A percentile compares a stretch with the other conserved stretches of the same genome.
Conservation (phyloP, 2,888 invertebrate species). For the Lasiommata megera region DNA sequence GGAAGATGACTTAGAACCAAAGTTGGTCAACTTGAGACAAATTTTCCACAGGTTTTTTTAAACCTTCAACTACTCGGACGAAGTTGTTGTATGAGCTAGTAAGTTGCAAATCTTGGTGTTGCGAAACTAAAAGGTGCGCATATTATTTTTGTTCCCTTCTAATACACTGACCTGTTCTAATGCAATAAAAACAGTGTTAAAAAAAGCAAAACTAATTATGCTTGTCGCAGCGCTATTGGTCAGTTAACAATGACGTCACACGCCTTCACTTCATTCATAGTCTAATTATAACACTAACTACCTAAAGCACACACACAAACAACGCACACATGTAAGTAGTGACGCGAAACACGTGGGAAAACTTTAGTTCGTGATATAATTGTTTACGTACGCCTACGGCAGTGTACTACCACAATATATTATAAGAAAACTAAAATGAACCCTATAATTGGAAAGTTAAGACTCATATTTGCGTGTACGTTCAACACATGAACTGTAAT, state of each 20-base stretch:
- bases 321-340: conserved; percentile 24
- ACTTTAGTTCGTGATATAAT: conserved; percentile 41
- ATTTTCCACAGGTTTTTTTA: no score
- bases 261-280: conserved; percentile 47
- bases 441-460: not conserved
- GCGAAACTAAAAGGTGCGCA: no score
- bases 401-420: conserved; percentile 14
- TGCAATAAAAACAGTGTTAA: not conserved
- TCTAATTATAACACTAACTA: conserved; percentile 43
- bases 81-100: no score
- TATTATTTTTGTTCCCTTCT: not conserved
- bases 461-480: not conserved
- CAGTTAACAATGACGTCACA: conserved; percentile 37
- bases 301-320: conserved; percentile 22
- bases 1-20: no score
- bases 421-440: conserved; percentile 6
- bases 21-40: no score
- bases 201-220: conserved; percentile 17
- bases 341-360: conserved; percentile 44
- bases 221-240: conserved; percentile 28
- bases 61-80: no score
- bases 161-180: conserved; percentile 7
- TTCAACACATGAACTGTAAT: not conserved
- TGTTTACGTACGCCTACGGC: conserved; percentile 39
- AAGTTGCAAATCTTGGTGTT: no score